Percentiles rank a stretch among this genome's conserved stretches.
phyloP scores from a whole-genome alignment of 2,113 vertebrate genomes.

The Athene noctua region DNA sequence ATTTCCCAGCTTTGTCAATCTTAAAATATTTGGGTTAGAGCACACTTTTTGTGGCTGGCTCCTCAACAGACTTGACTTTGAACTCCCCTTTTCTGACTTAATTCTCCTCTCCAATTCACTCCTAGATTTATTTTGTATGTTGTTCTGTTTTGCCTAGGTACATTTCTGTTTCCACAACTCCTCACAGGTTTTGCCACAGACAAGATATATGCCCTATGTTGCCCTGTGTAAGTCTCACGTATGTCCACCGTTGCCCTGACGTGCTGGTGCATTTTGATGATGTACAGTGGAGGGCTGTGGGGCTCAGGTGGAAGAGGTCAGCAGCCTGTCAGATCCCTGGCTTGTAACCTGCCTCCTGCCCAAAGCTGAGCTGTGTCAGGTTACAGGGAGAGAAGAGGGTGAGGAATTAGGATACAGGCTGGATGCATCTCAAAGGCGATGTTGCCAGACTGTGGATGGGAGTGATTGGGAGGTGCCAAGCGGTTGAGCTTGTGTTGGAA shows the following conservation, averaged over 20 bases:
- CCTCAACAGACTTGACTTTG: background rate
- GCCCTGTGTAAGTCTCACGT: accelerated
- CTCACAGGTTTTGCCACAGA: background rate
- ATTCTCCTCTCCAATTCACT: background rate
- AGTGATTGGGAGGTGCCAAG: background rate
- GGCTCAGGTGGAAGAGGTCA: background rate
- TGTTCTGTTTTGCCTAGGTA: background rate
- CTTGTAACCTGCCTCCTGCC: background rate
- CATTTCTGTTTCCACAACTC: background rate
- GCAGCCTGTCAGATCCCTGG: background rate
- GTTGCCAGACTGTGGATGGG: background rate
- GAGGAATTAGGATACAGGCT: background rate
- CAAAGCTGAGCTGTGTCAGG: background rate
- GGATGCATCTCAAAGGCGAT: accelerated
- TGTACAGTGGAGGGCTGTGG: background rate
- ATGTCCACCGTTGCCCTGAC: background rate
- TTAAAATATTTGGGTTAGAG: background rate
- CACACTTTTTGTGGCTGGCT: background rate
- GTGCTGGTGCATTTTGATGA: background rate
- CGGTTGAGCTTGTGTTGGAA: background rate
- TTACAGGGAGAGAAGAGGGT: background rate
- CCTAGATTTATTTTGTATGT: background rate
- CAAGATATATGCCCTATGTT: no score
- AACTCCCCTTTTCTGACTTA: background rate
- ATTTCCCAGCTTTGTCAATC: background rate